Percentiles rank a stretch among this genome's conserved stretches.
Conservation (phyloP, 1,140 invertebrate genomes). For the Babylonia areolata region DNA sequence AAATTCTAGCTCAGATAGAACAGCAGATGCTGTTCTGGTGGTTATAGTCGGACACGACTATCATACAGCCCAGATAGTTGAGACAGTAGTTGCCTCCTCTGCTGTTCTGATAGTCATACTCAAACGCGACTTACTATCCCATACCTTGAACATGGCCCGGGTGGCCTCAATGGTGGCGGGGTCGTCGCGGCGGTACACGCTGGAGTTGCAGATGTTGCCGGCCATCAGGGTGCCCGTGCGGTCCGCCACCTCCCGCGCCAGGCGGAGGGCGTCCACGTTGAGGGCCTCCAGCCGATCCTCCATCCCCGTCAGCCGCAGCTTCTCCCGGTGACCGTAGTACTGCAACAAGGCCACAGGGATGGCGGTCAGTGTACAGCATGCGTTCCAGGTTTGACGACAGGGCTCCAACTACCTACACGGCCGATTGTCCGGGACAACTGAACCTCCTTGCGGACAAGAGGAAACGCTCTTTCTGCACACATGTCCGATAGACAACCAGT, state of each 20-base stretch:
- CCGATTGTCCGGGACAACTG: no score
- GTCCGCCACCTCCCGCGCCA: constrained; percentile 64
- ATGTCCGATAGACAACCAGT: no score
- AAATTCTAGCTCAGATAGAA: constrained; percentile 56
- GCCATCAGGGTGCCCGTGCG: constrained; percentile 64
- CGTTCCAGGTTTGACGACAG: no score
- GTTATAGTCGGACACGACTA: no score
- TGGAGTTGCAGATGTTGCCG: constrained; percentile 66
- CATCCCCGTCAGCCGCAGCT: constrained; percentile 54
- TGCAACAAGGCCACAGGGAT: constrained; percentile 54
- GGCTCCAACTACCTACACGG: no score
- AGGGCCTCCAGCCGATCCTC: constrained; percentile 59
- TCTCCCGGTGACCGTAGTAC: constrained; percentile 68
- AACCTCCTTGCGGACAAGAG: no score
- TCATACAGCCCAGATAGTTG: no score
- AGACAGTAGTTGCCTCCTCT: no score
- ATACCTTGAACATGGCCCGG: constrained; percentile 52
- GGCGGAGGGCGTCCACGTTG: constrained; percentile 59
- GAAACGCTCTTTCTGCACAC: no score
- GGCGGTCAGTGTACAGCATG: constrained; percentile 61
- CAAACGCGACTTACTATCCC: constrained; percentile 59
- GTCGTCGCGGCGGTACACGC: constrained; percentile 50
- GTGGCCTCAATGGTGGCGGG: constrained; percentile 36
- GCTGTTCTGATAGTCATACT: constrained; percentile 41
- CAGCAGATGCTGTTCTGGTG: constrained; percentile 32